These are phyloP conservation scores for Drosophila kurseongensis DNA, from an alignment of 1,140 invertebrate species.

Conservation along the genomic window DNA sequence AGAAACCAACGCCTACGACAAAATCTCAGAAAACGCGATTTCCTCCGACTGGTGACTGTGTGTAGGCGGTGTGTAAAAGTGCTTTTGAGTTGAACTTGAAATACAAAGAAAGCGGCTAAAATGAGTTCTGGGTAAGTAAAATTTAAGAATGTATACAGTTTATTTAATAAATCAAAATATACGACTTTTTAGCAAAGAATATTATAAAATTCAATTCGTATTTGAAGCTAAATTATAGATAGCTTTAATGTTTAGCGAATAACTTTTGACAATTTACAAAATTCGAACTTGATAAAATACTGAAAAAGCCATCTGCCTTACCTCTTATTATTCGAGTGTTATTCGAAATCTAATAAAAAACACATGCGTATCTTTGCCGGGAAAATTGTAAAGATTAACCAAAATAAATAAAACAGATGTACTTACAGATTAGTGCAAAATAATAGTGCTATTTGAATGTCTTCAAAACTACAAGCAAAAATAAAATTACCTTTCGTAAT, in stretches of 20 bases:
- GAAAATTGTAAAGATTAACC: conserved; percentile 45
- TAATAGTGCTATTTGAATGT: not conserved
- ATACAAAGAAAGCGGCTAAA: conserved; percentile 37
- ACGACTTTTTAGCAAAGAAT: no score
- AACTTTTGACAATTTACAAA: conserved; percentile 6
- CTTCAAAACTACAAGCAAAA: not conserved
- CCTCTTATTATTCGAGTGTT: conserved; percentile 23
- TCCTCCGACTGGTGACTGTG: conserved; percentile 19
- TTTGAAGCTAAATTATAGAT: no score
- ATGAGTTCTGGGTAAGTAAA: conserved; percentile 74
- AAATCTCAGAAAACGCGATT: conserved; percentile 37
- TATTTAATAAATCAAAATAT: no score
- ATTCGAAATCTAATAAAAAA: conserved; percentile 20
- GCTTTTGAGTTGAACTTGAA: conserved; percentile 43
- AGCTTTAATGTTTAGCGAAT: no score
- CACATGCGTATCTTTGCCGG: conserved; percentile 41
- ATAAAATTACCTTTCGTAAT: not conserved
- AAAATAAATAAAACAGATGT: conserved; percentile 65
- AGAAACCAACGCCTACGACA: conserved; percentile 60
- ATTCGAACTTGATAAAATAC: not conserved
- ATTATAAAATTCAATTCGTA: no score
- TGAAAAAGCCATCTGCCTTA: conserved; percentile 31
- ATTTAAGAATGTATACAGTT: no score
- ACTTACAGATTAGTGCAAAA: conserved; percentile 5
- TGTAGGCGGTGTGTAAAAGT: conserved; percentile 51